Percentiles rank a stretch among this genome's conserved stretches.
phyloP scores from a whole-genome alignment of 2,888 invertebrate genomes.

The Aphodius sticticus region DNA sequence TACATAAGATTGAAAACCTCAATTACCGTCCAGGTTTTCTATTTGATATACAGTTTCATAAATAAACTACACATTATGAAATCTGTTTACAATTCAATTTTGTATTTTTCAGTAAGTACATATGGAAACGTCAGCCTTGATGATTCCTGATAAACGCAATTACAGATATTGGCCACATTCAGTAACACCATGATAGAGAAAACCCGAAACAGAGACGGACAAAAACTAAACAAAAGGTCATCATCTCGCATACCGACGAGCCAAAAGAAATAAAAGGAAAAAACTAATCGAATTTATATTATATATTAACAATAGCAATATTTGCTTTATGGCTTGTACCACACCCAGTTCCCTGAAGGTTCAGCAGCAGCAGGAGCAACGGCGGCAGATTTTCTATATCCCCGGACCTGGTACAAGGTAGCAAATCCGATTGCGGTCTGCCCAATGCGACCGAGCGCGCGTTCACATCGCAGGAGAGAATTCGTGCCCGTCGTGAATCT shows the following conservation, averaged over 20 bases:
- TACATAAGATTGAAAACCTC: too few relatives aligned
- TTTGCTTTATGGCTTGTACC: neutral
- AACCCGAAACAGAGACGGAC: neutral
- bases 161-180: too few relatives aligned
- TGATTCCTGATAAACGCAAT: too few relatives aligned
- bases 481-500: slow-evolving; percentile 21
- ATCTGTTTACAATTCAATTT: too few relatives aligned
- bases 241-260: neutral
- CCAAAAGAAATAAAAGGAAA: neutral
- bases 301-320: slow-evolving; percentile 4
- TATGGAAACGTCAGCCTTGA: too few relatives aligned
- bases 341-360: neutral
- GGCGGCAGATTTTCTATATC: neutral
- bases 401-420: slow-evolving; percentile 4
- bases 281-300: neutral
- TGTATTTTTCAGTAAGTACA: too few relatives aligned
- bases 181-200: neutral
- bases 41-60: too few relatives aligned
- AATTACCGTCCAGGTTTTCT: too few relatives aligned
- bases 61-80: too few relatives aligned
- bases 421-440: slow-evolving; percentile 4
- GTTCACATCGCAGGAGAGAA: slow-evolving; percentile 16
- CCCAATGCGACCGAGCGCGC: slow-evolving; percentile 1
- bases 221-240: neutral
- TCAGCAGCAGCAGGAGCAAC: neutral